Evolutionary conservation across 2,797 vertebrate genomes (phyloP).

Genomic region (Pangasius djambal): DNA sequence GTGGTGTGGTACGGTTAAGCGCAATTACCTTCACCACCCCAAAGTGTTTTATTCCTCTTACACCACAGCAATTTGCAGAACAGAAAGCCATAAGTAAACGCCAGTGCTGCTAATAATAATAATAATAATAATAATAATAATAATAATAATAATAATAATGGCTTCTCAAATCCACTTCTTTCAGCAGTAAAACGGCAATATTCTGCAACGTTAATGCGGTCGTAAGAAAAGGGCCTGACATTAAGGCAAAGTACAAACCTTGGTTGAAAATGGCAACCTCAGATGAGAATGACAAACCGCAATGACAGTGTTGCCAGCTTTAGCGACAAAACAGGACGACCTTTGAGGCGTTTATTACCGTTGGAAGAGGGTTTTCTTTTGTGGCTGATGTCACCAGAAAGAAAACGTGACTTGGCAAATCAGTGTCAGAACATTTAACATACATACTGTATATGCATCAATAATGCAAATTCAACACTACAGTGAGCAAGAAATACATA

Average conservation of each 20-base stretch:
- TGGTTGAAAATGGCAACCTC: constrained; percentile 42
- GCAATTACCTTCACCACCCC: not conserved
- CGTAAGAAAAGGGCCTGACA: constrained; percentile 41
- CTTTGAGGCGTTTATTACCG: constrained; percentile 33
- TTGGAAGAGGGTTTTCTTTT: constrained; percentile 4
- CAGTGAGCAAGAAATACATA: not conserved
- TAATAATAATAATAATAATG: not conserved
- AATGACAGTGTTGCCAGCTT: constrained; percentile 40
- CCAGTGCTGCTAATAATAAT: too few relatives aligned
- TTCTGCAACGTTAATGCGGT: constrained; percentile 19
- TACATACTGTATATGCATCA: not conserved
- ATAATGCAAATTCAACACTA: not conserved
- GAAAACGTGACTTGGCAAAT: not conserved
- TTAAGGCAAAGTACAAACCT: constrained; percentile 53
- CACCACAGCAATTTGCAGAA: not conserved
- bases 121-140: too few relatives aligned
- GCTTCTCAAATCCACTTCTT: constrained; percentile 23
- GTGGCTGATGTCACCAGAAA: not conserved
- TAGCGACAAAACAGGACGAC: constrained; percentile 28
- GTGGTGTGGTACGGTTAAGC: not conserved
- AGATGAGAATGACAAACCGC: constrained; percentile 38
- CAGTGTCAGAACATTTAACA: not conserved
- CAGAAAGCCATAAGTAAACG: not conserved
- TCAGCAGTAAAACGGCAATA: constrained; percentile 1
- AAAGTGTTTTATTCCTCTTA: not conserved